phyloP scores from a whole-genome alignment of 1,140 invertebrate genomes.

The Neodiprion pinetum region DNA sequence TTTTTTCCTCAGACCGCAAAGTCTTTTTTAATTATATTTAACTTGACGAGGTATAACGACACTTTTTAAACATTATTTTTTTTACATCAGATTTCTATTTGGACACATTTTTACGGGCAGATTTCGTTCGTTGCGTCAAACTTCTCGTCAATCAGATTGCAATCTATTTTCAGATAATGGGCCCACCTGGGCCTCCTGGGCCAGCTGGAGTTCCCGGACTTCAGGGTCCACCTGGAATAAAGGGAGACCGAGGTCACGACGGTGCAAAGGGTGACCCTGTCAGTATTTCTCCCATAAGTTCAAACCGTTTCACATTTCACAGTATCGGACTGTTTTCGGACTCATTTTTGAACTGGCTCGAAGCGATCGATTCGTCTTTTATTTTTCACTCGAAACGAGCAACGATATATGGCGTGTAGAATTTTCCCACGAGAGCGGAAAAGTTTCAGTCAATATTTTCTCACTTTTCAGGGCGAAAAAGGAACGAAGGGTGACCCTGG shows the following conservation, averaged over 20 bases:
- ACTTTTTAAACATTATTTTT: too few species aligned
- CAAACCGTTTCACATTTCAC: constrained; percentile 6
- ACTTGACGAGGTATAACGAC: too few species aligned
- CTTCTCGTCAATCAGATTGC: constrained; percentile 10
- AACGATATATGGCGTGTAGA: constrained; percentile 11
- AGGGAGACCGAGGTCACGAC: constrained; percentile 85
- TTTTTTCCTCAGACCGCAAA: too few species aligned
- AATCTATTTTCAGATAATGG: constrained; percentile 64
- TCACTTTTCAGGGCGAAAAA: constrained; percentile 80
- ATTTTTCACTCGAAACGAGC: background rate
- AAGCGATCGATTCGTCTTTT: too few species aligned
- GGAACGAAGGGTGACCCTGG: constrained; percentile 90
- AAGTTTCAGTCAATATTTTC: constrained; percentile 14
- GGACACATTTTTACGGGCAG: background rate
- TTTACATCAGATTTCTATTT: constrained; percentile 8
- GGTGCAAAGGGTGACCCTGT: constrained; percentile 90
- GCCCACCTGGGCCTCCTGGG: constrained; percentile 86
- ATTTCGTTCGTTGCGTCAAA: background rate
- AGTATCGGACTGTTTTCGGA: background rate
- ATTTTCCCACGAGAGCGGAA: too few species aligned
- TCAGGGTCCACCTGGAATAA: constrained; percentile 87
- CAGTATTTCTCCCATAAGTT: constrained; percentile 53
- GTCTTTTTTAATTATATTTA: background rate
- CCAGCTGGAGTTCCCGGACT: constrained; percentile 74
- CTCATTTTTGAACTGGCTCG: background rate